These are phyloP conservation scores for Hemibates koningsi DNA, from an alignment of 2,113 vertebrate genomes.

Conservation along the genomic window DNA sequence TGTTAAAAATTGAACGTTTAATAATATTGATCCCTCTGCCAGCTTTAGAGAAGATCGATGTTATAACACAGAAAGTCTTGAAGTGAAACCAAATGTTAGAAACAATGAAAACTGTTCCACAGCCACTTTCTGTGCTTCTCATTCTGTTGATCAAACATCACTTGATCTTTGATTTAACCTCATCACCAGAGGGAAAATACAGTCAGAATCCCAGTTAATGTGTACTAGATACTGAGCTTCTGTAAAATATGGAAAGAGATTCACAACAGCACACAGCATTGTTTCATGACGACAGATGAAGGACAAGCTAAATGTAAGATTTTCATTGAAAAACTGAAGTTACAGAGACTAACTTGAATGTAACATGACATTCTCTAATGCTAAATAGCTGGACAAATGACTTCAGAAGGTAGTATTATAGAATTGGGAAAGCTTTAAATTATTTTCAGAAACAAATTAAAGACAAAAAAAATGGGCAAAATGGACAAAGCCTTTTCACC, in stretches of 20 bases:
- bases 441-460: not conserved
- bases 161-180: not conserved
- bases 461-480: not conserved
- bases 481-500: not conserved
- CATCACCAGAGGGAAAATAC: not conserved
- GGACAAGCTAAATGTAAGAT: not conserved
- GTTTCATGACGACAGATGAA: not conserved
- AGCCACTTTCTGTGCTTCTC: not conserved
- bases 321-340: not conserved
- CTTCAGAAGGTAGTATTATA: not conserved
- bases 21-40: not conserved
- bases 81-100: not conserved
- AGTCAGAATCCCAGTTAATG: not conserved
- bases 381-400: not conserved
- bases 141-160: not conserved
- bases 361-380: fast-evolving
- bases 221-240: not conserved
- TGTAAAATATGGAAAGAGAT: not conserved
- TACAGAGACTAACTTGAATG: not conserved
- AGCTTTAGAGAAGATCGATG: not conserved
- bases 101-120: not conserved
- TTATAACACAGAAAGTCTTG: not conserved
- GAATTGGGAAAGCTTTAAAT: not conserved
- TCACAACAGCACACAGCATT: not conserved
- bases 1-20: not conserved